Conservation (phyloP, 2,888 invertebrate genomes). For the Falcaria lacertinaria region DNA sequence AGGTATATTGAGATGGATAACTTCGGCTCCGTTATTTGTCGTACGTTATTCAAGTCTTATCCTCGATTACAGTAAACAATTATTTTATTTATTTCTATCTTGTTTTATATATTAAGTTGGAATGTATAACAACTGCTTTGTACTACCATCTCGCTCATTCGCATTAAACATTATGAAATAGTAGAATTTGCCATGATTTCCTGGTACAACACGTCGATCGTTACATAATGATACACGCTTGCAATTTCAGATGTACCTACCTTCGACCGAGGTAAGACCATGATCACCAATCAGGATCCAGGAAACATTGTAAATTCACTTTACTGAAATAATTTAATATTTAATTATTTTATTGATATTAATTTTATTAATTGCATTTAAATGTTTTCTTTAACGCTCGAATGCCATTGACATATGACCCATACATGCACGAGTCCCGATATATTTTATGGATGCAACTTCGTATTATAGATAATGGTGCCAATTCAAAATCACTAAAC, state of each 20-base stretch:
- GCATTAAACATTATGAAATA: constrained; percentile 29
- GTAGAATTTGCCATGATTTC: constrained; percentile 61
- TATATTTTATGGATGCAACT: not conserved
- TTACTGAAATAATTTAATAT: constrained; percentile 10
- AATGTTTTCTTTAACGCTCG: constrained; percentile 5
- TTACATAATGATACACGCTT: constrained; percentile 41
- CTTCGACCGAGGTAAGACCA: constrained; percentile 70
- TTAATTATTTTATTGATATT: not conserved
- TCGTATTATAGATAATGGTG: not conserved
- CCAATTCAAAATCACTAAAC: too few species aligned
- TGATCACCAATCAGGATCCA: constrained; percentile 25
- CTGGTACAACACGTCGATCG: constrained; percentile 34
- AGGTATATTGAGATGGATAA: not conserved
- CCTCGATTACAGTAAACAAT: too few species aligned
- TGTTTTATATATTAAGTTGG: constrained; percentile 21
- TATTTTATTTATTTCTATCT: not conserved
- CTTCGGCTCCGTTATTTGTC: not conserved
- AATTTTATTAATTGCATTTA: not conserved
- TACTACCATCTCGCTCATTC: constrained; percentile 50
- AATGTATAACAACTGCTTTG: constrained; percentile 64
- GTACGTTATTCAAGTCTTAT: too few species aligned
- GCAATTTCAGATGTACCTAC: constrained; percentile 69
- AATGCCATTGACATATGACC: not conserved
- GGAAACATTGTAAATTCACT: constrained; percentile 64
- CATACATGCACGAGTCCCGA: not conserved